Conservation (phyloP, 92 coral and sea anemone species). For the Epizoanthus rinbou region DNA sequence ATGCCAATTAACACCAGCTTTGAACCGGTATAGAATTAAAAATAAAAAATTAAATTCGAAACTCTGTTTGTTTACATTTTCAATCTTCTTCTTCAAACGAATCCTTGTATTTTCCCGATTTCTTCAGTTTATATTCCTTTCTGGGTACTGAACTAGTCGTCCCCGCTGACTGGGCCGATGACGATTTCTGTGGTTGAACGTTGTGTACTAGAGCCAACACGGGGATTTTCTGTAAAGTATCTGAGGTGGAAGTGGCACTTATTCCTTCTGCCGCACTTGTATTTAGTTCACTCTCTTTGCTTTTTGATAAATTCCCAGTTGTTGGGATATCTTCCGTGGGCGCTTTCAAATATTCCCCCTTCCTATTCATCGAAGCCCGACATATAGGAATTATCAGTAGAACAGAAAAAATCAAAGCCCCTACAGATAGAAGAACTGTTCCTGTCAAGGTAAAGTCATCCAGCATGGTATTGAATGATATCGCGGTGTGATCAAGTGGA, state of each 20-base stretch:
- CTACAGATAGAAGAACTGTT: conserved; percentile 79
- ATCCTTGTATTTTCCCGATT: conserved; percentile 74
- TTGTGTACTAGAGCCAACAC: conserved; percentile 95
- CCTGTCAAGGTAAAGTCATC: conserved; percentile 93
- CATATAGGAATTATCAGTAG: conserved; percentile 87
- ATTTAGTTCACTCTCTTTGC: conserved; percentile 34
- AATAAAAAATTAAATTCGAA: conserved; percentile 18
- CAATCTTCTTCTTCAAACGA: conserved; percentile 85
- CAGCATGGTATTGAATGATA: conserved; percentile 84
- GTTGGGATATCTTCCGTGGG: conserved; percentile 74
- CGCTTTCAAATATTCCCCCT: conserved; percentile 76
- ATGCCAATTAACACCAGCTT: conserved; percentile 15
- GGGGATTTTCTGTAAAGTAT: conserved; percentile 90
- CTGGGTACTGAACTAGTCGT: conserved; percentile 21
- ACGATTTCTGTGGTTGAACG: conserved; percentile 75
- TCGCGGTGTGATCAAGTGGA: conserved; percentile 77
- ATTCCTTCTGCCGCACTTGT: conserved; percentile 36
- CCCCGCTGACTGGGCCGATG: conserved; percentile 15
- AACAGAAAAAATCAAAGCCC: conserved; percentile 78
- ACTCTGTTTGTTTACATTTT: conserved; percentile 23
- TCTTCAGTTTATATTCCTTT: conserved; percentile 66
- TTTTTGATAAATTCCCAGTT: conserved; percentile 26
- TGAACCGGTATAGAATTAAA: background rate
- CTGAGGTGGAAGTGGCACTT: conserved; percentile 63
- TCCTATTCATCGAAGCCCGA: conserved; percentile 62